A percentile compares a stretch with the other conserved stretches of the same genome.
These are phyloP conservation scores for Rhyacophila evoluta DNA, from an alignment of 2,888 invertebrate species.

Conservation along the genomic window DNA sequence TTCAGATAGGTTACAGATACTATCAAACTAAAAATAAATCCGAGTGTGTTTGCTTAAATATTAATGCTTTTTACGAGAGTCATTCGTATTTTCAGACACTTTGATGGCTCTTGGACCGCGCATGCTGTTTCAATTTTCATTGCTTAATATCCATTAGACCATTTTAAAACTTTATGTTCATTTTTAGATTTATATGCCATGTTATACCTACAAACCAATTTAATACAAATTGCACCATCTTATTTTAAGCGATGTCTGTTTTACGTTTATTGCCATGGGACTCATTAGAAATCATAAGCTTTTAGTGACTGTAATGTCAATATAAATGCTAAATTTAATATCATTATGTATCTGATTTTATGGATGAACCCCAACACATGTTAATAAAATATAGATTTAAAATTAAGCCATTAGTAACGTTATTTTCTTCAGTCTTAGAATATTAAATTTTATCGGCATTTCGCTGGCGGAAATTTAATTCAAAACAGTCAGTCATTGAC, in stretches of 20 bases:
- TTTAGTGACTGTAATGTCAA: neutral
- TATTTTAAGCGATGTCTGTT: neutral
- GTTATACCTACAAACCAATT: neutral
- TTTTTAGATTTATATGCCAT: slow-evolving; percentile 11
- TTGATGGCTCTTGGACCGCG: neutral
- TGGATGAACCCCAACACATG: too few species aligned
- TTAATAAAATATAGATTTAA: too few species aligned
- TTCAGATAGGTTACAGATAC: too few species aligned
- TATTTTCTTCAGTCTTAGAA: too few species aligned
- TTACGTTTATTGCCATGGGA: neutral
- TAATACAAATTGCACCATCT: neutral
- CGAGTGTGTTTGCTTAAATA: slow-evolving; percentile 4
- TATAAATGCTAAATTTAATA: neutral
- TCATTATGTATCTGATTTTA: too few species aligned
- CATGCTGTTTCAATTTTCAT: slow-evolving; percentile 19
- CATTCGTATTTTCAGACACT: slow-evolving; percentile 19
- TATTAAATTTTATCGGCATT: too few species aligned
- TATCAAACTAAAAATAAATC: neutral
- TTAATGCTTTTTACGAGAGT: slow-evolving; percentile 19
- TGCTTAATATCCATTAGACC: slow-evolving; percentile 24
- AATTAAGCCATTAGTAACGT: too few species aligned
- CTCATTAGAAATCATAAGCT: neutral
- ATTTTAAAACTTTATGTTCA: slow-evolving; percentile 13
- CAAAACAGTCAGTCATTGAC: too few species aligned
- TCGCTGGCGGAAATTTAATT: too few species aligned